A percentile compares a stretch with the other conserved stretches of the same genome.
phyloP scores from a whole-genome alignment of 2,888 invertebrate genomes.

The Anthrax anthrax region DNA sequence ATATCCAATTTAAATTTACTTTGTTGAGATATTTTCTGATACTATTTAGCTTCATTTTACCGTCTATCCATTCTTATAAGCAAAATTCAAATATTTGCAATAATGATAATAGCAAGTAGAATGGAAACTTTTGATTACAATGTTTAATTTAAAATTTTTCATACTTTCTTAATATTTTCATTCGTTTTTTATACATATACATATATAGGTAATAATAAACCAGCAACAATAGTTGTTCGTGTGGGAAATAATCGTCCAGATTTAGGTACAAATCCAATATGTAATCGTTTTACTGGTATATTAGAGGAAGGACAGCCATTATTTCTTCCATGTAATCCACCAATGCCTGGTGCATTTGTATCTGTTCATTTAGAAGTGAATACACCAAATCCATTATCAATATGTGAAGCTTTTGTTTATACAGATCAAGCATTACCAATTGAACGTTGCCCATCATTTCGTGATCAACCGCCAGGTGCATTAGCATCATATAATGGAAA shows the following conservation, averaged over 20 bases:
- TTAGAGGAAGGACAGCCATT: conserved; percentile 81
- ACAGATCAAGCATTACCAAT: conserved; percentile 84
- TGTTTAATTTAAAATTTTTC: too few relatives aligned
- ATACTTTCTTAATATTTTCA: too few relatives aligned
- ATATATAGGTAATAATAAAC: conserved; percentile 54
- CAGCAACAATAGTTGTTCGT: conserved; percentile 74
- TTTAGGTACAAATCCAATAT: conserved; percentile 79
- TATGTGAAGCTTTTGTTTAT: conserved; percentile 88
- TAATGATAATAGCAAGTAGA: too few relatives aligned
- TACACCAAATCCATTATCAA: conserved; percentile 60
- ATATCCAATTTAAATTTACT: too few relatives aligned
- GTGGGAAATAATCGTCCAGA: conserved; percentile 89
- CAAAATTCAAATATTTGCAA: too few relatives aligned
- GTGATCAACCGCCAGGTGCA: conserved; percentile 85
- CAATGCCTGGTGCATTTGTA: conserved; percentile 90
- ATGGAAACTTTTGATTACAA: too few relatives aligned
- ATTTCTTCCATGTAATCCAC: conserved; percentile 85
- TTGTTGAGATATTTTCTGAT: too few relatives aligned
- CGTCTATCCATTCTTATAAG: too few relatives aligned
- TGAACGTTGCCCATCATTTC: conserved; percentile 81
- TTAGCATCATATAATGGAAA: conserved; percentile 90
- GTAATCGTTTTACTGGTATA: conserved; percentile 76
- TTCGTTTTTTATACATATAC: too few relatives aligned
- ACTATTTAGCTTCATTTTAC: too few relatives aligned
- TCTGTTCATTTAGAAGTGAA: conserved; percentile 77